Evolutionary conservation across 1,140 invertebrate species (phyloP), one percentile per base, ranked within the genome.

Genomic region (Reticulitermes speratus): DNA sequence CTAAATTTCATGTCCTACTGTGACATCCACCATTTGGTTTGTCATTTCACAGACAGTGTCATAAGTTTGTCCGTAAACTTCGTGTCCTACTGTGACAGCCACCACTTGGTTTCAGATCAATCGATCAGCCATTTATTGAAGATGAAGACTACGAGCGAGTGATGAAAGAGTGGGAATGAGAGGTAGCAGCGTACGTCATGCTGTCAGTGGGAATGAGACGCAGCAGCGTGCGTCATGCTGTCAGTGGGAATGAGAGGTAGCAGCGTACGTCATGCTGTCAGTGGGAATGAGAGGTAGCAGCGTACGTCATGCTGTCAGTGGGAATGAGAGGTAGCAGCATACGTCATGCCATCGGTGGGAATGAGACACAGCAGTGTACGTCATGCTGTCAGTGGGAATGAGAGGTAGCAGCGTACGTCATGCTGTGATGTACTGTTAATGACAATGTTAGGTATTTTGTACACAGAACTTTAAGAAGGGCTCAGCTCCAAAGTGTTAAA

Each of bases 81-180:
- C 7, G 6, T 9, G 59, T 75, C 65, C 0, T 55, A 55, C 52
- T 21, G 52, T 21, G 14, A 16, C 16, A 12, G 2, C 59, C 86
- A 30, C 86, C 86, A 21, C 75, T 87, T 87, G 86, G 85, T 92
- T 90, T 85, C 88, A 94, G 93, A 84, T 91, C 95, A 55, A 96
- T 98, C 86, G 96, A 97, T 89, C 95, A 95, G 87, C 96, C 96
- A 16, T 97, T 98, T 89, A 96, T 97, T 55, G 92, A 94, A 75
- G 95, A 96, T 88, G 93, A 95, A 82, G 96, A 97, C 87, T 97
- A 96, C 92, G 96, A 97, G 87, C 91, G 92, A 87, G 94, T 97
- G 16, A 94, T 95, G 91, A 95, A 95, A 88, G 96, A 97, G 89
- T 98, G 97, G 97, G 94, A 86, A 52, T 86, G 48, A 82, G 25